Evolutionary conservation across 30 jellyfish, hydroid and myxozoan species (phyloP).

Genomic region (Mastigias papua): DNA sequence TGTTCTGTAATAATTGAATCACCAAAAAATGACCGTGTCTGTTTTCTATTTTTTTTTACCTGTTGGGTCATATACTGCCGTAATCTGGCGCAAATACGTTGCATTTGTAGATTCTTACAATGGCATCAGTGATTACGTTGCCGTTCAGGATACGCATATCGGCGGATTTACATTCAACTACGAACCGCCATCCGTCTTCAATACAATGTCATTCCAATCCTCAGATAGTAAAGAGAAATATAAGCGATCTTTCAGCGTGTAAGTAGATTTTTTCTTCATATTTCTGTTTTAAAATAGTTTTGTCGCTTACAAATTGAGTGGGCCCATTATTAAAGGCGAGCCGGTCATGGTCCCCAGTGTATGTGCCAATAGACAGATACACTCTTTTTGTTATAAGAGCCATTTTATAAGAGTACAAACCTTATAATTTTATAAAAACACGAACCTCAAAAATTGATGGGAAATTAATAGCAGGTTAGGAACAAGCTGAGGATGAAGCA

Average conservation of each 20-base stretch:
- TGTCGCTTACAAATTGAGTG: neutral
- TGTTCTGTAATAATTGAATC: no score
- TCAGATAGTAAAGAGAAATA: neutral
- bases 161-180: constrained; percentile 5
- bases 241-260: neutral
- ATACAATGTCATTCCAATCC: neutral
- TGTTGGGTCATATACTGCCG: neutral
- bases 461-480: no score
- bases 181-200: neutral
- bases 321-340: no score
- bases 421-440: no score
- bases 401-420: no score
- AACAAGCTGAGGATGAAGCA: no score
- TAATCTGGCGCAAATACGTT: neutral
- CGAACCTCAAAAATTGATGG: no score
- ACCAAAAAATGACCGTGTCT: no score
- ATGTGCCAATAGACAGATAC: no score
- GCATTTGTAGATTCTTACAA: neutral
- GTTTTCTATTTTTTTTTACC: neutral
- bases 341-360: no score
- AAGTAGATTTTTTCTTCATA: neutral
- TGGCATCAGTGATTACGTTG: neutral
- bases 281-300: neutral
- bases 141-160: neutral
- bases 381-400: no score